Conservation (phyloP, 2,888 invertebrate genomes). For the Machimus atricapillus region DNA sequence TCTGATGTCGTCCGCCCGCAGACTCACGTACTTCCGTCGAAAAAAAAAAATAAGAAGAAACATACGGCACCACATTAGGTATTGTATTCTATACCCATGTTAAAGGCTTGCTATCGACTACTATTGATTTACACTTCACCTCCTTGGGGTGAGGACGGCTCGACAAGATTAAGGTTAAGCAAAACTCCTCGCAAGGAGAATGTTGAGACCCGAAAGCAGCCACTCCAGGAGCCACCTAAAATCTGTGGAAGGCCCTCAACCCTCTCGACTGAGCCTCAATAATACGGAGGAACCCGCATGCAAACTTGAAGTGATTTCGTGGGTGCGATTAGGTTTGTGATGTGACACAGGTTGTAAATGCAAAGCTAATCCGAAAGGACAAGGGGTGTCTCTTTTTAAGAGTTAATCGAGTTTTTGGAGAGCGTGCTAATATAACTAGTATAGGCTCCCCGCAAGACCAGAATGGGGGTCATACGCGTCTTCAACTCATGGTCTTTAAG, state of each 20-base stretch:
- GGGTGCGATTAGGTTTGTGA: slow-evolving; percentile 4
- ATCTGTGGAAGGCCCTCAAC: background rate
- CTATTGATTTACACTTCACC: slow-evolving; percentile 24
- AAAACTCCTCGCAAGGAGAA: background rate
- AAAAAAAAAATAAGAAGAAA: background rate
- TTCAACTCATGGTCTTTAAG: background rate
- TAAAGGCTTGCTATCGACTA: background rate
- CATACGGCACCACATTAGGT: background rate
- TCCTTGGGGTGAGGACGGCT: background rate
- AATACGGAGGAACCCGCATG: background rate
- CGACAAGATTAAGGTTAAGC: background rate
- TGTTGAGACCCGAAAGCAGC: background rate
- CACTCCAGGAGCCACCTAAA: background rate
- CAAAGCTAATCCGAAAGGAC: slow-evolving; percentile 22
- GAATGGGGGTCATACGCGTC: background rate
- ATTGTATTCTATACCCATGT: background rate
- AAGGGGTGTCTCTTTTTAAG: background rate
- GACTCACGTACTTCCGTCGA: background rate
- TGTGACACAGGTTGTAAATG: background rate
- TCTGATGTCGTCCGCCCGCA: background rate
- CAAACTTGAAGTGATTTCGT: slow-evolving; percentile 20
- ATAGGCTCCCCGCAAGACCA: background rate
- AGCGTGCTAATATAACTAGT: background rate
- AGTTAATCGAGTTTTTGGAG: slow-evolving; percentile 10
- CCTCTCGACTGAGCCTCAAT: background rate